Evolutionary conservation across 2,888 invertebrate genomes (phyloP).

Genomic region (Lissonota sp.): DNA sequence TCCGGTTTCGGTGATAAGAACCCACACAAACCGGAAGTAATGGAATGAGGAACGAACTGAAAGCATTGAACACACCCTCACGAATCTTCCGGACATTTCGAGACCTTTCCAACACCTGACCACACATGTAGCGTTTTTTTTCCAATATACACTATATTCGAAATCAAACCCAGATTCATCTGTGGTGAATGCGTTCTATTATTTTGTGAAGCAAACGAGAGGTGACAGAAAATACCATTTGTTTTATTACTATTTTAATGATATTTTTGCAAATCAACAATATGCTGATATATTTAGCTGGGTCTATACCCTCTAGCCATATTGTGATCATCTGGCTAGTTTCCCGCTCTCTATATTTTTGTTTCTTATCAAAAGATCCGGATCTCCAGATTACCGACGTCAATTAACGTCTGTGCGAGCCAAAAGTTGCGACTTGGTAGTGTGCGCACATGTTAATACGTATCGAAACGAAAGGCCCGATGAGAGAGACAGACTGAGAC

Average conservation of each 20-base stretch:
- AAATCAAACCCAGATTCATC: no score
- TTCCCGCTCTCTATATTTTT: slow-evolving; percentile 10
- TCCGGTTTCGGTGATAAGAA: slow-evolving; percentile 12
- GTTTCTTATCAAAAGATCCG: slow-evolving; percentile 44
- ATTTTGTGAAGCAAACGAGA: no score
- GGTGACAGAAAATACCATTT: no score
- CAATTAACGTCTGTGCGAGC: slow-evolving; percentile 51
- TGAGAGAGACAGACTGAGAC: background rate
- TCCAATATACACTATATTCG: no score
- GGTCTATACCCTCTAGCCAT: no score
- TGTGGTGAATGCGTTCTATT: no score
- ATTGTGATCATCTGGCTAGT: slow-evolving; percentile 15
- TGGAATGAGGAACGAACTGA: slow-evolving; percentile 2
- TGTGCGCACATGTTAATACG: background rate
- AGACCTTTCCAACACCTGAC: slow-evolving; percentile 11
- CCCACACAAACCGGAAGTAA: background rate
- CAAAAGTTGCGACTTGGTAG: background rate
- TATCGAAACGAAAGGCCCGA: slow-evolving; percentile 9
- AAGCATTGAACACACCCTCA: background rate
- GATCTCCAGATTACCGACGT: slow-evolving; percentile 39
- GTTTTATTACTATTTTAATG: no score
- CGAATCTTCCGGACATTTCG: background rate
- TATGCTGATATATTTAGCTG: no score
- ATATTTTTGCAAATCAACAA: no score
- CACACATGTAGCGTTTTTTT: background rate